Evolutionary conservation across 1,140 invertebrate species (phyloP), one percentile per base, ranked within the genome.

Genomic region (Calephelis nemesis): DNA sequence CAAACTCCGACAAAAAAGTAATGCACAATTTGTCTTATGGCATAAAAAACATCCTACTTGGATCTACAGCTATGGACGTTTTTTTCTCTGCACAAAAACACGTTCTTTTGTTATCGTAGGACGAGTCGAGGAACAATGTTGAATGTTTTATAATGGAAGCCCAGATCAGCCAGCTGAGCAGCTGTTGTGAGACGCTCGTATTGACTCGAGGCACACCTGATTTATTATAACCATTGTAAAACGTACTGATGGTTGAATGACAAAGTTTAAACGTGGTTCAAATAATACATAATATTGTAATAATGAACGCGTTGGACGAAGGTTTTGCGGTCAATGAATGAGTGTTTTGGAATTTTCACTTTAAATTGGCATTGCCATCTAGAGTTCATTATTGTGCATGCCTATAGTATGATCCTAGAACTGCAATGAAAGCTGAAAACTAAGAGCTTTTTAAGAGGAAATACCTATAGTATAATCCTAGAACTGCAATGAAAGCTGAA

Each of bases 101-200:
- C 54, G 54, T 60, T 62, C 66, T 67, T 75, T 67, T 71, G 62
- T 65, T 68, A 62, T 8, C 50, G 49, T 63, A 63, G 68, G 73
- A 67, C 68, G 63, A 65, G 64, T 69, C 42, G 9, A 58, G 65
- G 71, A 71, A 74, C 69, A 77, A 73, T 73, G 69, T 54, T 62
- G 45, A 65, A 69, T 71, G 67, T 73, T 73, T 74, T 70, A 71
- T 68, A 75, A 74, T 65, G 68, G 64, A 58, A 67, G 67, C 58
- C 49, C 68, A 30, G 62, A 66, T 47, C 42, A 62, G 50, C 58
- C 52, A 47, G 63, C 63, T 66, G 39, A 63, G 62, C 63, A 73
- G 69, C 74, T 72, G 69, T 60, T 67, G 69, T 62, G 15, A 42
- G 47, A 19, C 50, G 40, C 39, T 45, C 47, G 39, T 60, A 47